Conservation (phyloP, 2,113 vertebrate species). For the Channa argus region DNA sequence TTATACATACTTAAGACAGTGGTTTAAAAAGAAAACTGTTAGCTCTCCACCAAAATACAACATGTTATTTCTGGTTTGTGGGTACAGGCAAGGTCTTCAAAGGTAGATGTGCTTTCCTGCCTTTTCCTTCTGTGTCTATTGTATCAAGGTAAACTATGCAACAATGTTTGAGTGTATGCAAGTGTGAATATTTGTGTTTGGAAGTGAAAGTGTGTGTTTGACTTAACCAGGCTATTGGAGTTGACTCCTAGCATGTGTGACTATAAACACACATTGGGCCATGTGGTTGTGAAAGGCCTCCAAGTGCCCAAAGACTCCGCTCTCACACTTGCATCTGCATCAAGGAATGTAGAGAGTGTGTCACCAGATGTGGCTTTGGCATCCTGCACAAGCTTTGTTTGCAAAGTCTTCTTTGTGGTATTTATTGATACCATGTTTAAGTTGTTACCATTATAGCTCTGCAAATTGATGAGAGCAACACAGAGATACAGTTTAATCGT, state of each 20-base stretch:
- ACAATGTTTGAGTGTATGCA: conserved; percentile 47
- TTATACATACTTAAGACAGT: not conserved
- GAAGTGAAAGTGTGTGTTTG: conserved; percentile 68
- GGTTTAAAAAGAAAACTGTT: conserved; percentile 2
- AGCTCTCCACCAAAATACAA: conserved; percentile 2
- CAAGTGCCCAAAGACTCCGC: conserved; percentile 14
- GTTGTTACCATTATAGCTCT: not conserved
- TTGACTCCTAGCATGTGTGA: conserved; percentile 36
- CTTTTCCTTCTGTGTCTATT: conserved; percentile 32
- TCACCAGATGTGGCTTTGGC: conserved; percentile 54
- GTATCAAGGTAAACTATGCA: conserved; percentile 43
- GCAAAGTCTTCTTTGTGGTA: conserved; percentile 19
- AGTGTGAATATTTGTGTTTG: conserved; percentile 70
- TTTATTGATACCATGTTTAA: conserved; percentile 23
- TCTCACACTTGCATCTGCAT: conserved; percentile 38
- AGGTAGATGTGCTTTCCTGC: conserved; percentile 32
- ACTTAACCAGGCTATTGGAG: conserved; percentile 33
- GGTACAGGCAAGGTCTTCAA: not conserved
- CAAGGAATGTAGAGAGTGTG: conserved; percentile 56
- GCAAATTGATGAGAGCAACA: not conserved
- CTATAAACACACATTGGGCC: conserved; percentile 43
- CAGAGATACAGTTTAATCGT: not conserved
- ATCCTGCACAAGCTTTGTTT: conserved; percentile 30
- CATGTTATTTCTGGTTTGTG: conserved; percentile 9
- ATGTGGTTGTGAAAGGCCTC: conserved; percentile 53